Evolutionary conservation across 2,113 vertebrate genomes (phyloP).

Genomic region (Miniopterus natalensis): DNA sequence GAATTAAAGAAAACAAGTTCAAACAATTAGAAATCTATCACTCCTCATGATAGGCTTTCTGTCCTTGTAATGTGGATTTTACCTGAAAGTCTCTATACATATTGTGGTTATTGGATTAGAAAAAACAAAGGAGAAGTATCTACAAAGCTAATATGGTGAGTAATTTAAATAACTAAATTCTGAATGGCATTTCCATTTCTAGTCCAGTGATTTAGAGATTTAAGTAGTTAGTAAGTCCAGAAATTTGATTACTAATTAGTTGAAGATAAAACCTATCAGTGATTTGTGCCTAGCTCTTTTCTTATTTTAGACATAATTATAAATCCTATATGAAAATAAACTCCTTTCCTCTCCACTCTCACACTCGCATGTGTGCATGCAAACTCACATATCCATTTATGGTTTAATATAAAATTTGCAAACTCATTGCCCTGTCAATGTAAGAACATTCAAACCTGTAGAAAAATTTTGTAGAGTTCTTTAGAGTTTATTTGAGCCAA

Average conservation of each 20-base stretch:
- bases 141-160: neutral
- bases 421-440: neutral
- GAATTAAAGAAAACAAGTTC: constrained; percentile 18
- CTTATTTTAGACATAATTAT: neutral
- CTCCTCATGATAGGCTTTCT: constrained; percentile 34
- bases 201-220: neutral
- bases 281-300: neutral
- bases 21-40: neutral
- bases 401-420: neutral
- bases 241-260: constrained; percentile 21
- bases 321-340: neutral
- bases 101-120: neutral
- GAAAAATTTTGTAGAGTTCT: neutral
- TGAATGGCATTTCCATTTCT: constrained; percentile 54
- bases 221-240: constrained; percentile 16
- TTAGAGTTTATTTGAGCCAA: neutral
- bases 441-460: neutral
- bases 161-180: constrained; percentile 64
- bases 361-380: neutral
- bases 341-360: neutral
- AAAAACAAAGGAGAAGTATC: neutral
- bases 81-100: neutral
- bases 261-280: neutral
- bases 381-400: neutral
- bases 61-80: neutral